Base-by-base conservation (phyloP, 2,797 vertebrate species). In the Halcyon leucocephala region DNA sequence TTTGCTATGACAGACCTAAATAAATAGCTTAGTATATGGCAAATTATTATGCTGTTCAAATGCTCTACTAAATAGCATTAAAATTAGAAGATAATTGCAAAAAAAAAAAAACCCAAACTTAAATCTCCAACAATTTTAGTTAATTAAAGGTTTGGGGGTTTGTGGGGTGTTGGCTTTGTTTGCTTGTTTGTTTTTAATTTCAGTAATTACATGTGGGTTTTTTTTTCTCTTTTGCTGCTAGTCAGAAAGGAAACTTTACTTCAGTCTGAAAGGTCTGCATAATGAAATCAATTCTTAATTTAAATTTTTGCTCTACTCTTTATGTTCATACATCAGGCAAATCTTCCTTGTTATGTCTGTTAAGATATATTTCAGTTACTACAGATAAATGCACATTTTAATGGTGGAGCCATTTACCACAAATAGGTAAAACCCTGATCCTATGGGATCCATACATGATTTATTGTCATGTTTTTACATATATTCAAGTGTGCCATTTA, bases 231-330 rank as follows among this genome's bases (percentile, higher is more conserved):
- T 93, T 92, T 85, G 7, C 57, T 90, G 62, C 42, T 97, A 96
- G 44, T 96, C 84, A 83, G 61, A 81, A 94, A 94, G 89, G 20
- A 95, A 95, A 37, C 39, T 96, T 95, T 85, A 78, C 93, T 96
- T 94, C 22, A 82, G 25, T 79, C 29, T 89, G 44, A 95, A 95
- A 96, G 31, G n/a, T 91, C 44, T 94, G 41, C 65, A 70, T 95
- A 94, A 93, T 93, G 64, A 97, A 96, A 95, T 95, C 21, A 85
- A 19, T 95, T 90, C 84, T 95, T 92, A 85, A 82, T 94, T 95
- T 94, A 71, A 41, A 54, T 89, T 94, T 91, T 90, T 66, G 22
- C 33, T 95, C 82, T 93, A 79, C 28, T 76, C 17, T 78, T 25
- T 82, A 58, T 44, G 24, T 58, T 95, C 73, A 76, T 66, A 93